Evolutionary conservation across 1,140 invertebrate species (phyloP).

Genomic region (Diorhabda carinulata): DNA sequence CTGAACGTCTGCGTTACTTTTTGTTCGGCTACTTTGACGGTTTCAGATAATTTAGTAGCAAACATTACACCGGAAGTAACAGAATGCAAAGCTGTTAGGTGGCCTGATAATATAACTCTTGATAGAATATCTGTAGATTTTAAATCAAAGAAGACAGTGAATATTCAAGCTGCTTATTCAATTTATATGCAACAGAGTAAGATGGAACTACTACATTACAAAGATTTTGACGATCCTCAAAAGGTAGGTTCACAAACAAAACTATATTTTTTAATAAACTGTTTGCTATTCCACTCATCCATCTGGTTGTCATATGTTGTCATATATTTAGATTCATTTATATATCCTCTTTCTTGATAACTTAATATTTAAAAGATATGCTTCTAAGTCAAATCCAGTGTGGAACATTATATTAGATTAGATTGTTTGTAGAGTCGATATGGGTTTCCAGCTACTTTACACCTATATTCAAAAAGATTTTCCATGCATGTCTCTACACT

Average conservation of each 20-base stretch:
- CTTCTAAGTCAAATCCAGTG: too few species aligned
- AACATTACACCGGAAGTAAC: conserved; percentile 66
- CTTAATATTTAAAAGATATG: too few species aligned
- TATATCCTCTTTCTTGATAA: too few species aligned
- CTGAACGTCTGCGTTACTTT: conserved; percentile 71
- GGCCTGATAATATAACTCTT: conserved; percentile 52
- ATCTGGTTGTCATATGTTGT: too few species aligned
- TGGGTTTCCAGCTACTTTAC: too few species aligned
- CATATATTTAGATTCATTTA: too few species aligned
- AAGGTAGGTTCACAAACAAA: conserved; percentile 50
- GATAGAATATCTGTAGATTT: conserved; percentile 69
- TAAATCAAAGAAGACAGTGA: conserved; percentile 58
- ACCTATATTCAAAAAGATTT: too few species aligned
- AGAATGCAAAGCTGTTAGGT: conserved; percentile 58
- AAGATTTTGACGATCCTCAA: conserved; percentile 65
- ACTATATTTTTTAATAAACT: too few species aligned
- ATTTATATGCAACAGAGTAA: conserved; percentile 64
- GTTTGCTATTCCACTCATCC: too few species aligned
- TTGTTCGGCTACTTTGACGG: conserved; percentile 58
- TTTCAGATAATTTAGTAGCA: conserved; percentile 53
- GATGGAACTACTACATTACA: conserved; percentile 74
- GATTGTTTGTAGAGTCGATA: too few species aligned
- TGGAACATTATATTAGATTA: too few species aligned
- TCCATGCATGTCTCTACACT: too few species aligned
- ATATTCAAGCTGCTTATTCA: conserved; percentile 48